These are phyloP conservation scores for Meleagris gallopavo DNA, from an alignment of 2,113 vertebrate species.

Conservation along the genomic window DNA sequence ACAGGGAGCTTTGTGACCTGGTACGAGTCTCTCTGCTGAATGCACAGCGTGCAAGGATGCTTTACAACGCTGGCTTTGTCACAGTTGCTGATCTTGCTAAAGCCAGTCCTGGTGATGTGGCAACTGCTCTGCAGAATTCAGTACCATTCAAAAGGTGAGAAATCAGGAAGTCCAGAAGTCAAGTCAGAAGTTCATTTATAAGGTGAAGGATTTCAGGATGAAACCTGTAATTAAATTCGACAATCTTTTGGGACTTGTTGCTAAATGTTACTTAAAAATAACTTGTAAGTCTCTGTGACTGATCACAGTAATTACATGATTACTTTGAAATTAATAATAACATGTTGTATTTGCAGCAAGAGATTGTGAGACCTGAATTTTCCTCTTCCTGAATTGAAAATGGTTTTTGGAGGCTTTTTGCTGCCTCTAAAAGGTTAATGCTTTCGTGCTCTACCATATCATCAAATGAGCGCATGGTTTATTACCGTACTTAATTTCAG, in stretches of 20 bases:
- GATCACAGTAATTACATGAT: background rate
- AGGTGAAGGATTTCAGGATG: background rate
- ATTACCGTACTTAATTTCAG: background rate
- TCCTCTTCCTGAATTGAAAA: background rate
- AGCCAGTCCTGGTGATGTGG: constrained; percentile 82
- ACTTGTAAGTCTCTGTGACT: background rate
- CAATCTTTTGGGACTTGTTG: background rate
- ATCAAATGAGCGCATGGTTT: background rate
- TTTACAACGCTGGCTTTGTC: constrained; percentile 86
- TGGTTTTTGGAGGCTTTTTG: background rate
- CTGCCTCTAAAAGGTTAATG: background rate
- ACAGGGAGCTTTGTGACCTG: constrained; percentile 94
- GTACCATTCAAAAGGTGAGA: constrained; percentile 94
- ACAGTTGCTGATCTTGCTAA: constrained; percentile 92
- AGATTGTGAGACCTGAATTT: background rate
- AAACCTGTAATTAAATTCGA: background rate
- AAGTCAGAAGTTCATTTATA: background rate
- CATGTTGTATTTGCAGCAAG: background rate
- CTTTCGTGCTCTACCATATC: background rate
- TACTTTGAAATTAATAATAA: background rate
- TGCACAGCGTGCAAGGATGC: constrained; percentile 86
- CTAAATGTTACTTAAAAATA: background rate
- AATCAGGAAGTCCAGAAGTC: background rate
- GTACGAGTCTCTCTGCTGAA: constrained; percentile 92
- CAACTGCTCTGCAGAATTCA: constrained; percentile 87